These are phyloP conservation scores for Seladonia tumulorum DNA, from an alignment of 2,888 invertebrate species.

Conservation along the genomic window DNA sequence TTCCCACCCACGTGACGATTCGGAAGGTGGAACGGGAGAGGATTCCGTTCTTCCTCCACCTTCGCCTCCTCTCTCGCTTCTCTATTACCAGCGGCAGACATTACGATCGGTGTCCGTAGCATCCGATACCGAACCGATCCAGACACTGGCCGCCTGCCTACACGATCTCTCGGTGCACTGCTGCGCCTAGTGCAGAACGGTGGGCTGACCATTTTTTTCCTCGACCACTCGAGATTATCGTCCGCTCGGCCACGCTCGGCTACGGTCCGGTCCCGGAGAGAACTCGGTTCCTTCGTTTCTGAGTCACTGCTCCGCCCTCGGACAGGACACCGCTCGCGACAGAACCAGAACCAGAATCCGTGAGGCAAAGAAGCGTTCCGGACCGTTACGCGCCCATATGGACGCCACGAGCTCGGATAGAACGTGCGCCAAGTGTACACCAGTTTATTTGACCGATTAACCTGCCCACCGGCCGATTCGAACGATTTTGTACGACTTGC, in stretches of 20 bases:
- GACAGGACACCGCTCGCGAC: constrained; percentile 36
- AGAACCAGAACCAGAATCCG: constrained; percentile 40
- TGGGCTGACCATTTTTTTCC: constrained; percentile 63
- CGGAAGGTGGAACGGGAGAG: constrained; percentile 52
- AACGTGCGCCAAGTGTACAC: constrained; percentile 2
- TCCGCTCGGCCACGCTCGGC: constrained; percentile 23
- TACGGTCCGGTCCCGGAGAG: constrained; percentile 45
- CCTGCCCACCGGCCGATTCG: neutral
- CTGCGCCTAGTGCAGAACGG: constrained; percentile 58
- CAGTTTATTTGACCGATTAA: neutral
- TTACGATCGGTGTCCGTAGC: constrained; percentile 68
- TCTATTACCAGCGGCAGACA: constrained; percentile 62
- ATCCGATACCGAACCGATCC: constrained; percentile 64
- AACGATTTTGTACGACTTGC: neutral
- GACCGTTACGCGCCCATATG: constrained; percentile 32
- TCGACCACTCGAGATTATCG: constrained; percentile 67
- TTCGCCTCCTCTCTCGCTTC: constrained; percentile 42
- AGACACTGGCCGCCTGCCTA: constrained; percentile 59
- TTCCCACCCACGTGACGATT: constrained; percentile 64
- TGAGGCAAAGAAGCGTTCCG: constrained; percentile 24
- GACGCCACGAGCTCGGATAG: neutral
- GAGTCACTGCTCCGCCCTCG: constrained; percentile 67
- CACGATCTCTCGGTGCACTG: constrained; percentile 47
- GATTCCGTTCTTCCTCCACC: constrained; percentile 44
- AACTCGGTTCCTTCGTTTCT: constrained; percentile 56